These are phyloP conservation scores for Thecophora atra DNA, from an alignment of 2,888 invertebrate genomes.

Conservation along the genomic window DNA sequence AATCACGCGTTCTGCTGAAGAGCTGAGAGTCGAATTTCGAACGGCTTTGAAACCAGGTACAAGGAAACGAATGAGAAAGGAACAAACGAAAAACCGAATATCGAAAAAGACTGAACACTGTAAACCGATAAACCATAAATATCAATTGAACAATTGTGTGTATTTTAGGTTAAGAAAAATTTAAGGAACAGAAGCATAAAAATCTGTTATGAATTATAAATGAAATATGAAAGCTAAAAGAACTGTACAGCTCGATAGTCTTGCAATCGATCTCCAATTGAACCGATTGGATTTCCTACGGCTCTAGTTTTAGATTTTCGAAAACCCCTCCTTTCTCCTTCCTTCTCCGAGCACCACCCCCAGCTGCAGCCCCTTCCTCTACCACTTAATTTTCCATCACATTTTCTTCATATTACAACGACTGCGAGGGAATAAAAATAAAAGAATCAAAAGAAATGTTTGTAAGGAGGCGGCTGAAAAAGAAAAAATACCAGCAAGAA, in stretches of 20 bases:
- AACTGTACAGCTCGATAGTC: too few species aligned
- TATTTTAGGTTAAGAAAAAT: too few species aligned
- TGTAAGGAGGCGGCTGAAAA: constrained; percentile 42
- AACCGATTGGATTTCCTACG: not conserved
- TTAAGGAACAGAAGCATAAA: too few species aligned
- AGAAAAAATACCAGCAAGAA: not conserved
- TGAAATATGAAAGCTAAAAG: too few species aligned
- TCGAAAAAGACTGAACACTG: not conserved
- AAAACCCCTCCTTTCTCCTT: not conserved
- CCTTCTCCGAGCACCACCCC: too few species aligned
- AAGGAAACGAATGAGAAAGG: too few species aligned
- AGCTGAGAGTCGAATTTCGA: not conserved
- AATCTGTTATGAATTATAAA: too few species aligned
- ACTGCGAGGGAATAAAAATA: not conserved
- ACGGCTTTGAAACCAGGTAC: too few species aligned
- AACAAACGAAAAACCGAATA: not conserved
- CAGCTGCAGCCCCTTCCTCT: too few species aligned
- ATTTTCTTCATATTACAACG: not conserved
- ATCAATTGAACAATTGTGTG: too few species aligned
- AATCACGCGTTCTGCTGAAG: not conserved
- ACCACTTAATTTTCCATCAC: not conserved
- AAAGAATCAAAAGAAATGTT: constrained; percentile 13
- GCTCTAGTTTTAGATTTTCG: not conserved
- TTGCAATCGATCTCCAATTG: too few species aligned
- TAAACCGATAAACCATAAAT: too few species aligned